phyloP scores from a whole-genome alignment of 2,113 vertebrate species.

The Strix aluco region DNA sequence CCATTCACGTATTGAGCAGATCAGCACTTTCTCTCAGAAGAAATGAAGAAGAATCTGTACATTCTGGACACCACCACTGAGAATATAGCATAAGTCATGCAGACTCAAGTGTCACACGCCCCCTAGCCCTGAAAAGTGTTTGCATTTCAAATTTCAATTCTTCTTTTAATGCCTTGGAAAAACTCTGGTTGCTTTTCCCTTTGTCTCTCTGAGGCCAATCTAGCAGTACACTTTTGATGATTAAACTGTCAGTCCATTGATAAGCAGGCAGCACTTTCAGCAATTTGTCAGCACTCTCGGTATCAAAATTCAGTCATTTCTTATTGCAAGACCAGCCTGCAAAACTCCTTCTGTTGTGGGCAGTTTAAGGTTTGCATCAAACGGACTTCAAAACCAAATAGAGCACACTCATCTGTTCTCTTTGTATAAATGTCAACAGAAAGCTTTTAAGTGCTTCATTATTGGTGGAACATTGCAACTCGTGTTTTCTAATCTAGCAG shows the following conservation, averaged over 20 bases:
- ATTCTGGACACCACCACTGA: not conserved
- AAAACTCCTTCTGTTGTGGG: constrained; percentile 51
- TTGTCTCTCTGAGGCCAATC: constrained; percentile 28
- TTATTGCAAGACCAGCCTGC: constrained; percentile 43
- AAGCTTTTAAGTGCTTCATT: constrained; percentile 62
- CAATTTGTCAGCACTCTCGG: constrained; percentile 73
- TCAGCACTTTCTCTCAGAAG: not conserved
- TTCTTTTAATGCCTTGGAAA: not conserved
- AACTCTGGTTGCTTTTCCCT: not conserved
- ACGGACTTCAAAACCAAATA: constrained; percentile 39
- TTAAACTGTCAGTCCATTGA: constrained; percentile 78
- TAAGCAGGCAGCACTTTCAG: constrained; percentile 72
- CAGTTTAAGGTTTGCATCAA: constrained; percentile 41
- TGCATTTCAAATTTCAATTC: not conserved
- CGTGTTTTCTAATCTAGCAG: constrained; percentile 51
- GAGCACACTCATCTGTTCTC: constrained; percentile 36
- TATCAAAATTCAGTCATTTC: constrained; percentile 77
- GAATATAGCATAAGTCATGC: not conserved
- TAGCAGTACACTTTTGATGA: constrained; percentile 62
- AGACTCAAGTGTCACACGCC: not conserved
- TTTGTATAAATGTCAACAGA: constrained; percentile 46
- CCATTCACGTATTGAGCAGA: not conserved
- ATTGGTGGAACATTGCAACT: constrained; percentile 48
- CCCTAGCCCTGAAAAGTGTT: not conserved
- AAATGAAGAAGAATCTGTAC: not conserved